Conservation (phyloP, 2,888 invertebrate species). For the Drosophila diplacantha region DNA sequence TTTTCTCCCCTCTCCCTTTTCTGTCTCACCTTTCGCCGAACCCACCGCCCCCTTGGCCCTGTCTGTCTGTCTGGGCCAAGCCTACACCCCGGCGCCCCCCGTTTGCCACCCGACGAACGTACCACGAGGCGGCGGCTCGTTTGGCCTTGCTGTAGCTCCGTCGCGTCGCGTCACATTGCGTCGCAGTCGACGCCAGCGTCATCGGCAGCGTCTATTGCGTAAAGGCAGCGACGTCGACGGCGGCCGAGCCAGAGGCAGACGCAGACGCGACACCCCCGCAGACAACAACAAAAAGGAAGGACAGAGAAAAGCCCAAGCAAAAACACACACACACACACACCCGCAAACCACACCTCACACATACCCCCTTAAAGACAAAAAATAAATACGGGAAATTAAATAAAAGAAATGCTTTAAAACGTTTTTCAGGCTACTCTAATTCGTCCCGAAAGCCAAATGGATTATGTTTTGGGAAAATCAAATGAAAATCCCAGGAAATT, state of each 20-base stretch:
- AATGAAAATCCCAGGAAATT: not conserved
- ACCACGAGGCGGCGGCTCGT: slow-evolving; percentile 29
- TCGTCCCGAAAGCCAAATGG: not conserved
- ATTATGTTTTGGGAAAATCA: slow-evolving; percentile 7
- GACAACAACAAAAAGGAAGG: slow-evolving; percentile 32
- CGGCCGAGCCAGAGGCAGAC: slow-evolving; percentile 5
- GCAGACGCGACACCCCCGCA: slow-evolving; percentile 54
- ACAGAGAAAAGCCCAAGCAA: slow-evolving; percentile 19
- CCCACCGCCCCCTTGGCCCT: not conserved
- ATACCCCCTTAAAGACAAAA: slow-evolving; percentile 5
- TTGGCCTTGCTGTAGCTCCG: slow-evolving; percentile 40
- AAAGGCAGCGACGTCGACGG: slow-evolving; percentile 49
- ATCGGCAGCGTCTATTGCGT: slow-evolving; percentile 58
- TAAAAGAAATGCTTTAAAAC: slow-evolving; percentile 8
- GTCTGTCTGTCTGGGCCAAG: slow-evolving; percentile 42
- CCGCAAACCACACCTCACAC: slow-evolving; percentile 24
- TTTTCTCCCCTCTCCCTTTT: not conserved
- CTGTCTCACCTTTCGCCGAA: slow-evolving; percentile 10
- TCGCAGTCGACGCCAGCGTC: slow-evolving; percentile 27
- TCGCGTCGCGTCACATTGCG: slow-evolving; percentile 34
- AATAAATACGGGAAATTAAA: not conserved
- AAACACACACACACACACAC: slow-evolving; percentile 16
- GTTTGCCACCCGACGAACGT: slow-evolving; percentile 1
- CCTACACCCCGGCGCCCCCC: slow-evolving; percentile 24
- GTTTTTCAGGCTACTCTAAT: not conserved